phyloP scores from a whole-genome alignment of 1,140 invertebrate genomes.

The Aphelenchoides besseyi region DNA sequence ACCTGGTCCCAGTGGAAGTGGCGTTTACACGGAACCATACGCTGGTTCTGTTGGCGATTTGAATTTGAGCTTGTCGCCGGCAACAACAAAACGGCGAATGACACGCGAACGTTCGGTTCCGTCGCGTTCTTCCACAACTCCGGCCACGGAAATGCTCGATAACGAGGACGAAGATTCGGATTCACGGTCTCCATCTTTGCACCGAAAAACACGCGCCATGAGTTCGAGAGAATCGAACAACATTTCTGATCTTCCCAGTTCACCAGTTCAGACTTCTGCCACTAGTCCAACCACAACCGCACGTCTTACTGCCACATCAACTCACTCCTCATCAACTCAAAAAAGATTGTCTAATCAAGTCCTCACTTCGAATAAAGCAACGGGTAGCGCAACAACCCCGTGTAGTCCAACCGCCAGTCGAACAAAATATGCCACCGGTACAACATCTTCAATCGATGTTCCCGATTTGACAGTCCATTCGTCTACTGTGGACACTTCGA shows the following conservation, averaged over 20 bases:
- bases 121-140: not conserved
- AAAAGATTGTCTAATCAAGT: not conserved
- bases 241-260: not conserved
- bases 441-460: conserved; percentile 1
- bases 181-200: not conserved
- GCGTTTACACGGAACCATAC: conserved; percentile 1
- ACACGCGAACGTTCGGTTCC: conserved; percentile 19
- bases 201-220: conserved; percentile 4
- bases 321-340: too few species aligned
- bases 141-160: not conserved
- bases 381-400: too few species aligned
- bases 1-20: not conserved
- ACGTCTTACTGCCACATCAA: not conserved
- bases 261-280: not conserved
- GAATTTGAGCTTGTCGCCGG: not conserved
- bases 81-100: conserved; percentile 18
- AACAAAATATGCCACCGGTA: not conserved
- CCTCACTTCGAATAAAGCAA: not conserved
- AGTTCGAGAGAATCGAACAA: conserved; percentile 10
- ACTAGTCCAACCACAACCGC: not conserved
- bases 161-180: conserved; percentile 14
- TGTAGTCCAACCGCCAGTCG: not conserved
- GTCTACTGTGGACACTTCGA: not conserved
- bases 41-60: conserved; percentile 13
- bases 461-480: not conserved